Percentiles rank a stretch among this genome's conserved stretches.
Evolutionary conservation across 2,888 invertebrate genomes (phyloP).

Genomic region (Melinaea marsaeus): DNA sequence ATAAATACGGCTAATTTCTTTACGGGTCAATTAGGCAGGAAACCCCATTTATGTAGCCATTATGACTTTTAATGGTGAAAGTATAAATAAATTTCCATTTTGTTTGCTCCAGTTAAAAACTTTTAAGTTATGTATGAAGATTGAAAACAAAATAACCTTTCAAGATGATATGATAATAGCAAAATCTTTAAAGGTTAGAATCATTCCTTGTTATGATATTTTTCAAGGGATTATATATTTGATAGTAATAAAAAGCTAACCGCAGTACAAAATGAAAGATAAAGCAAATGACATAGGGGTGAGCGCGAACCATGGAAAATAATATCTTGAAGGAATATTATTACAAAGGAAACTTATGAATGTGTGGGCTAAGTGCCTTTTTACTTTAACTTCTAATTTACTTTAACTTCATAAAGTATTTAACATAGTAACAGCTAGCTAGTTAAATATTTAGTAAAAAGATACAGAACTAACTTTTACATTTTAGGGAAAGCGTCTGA

Average conservation of each 20-base stretch:
- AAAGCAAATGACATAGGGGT: slow-evolving; percentile 45
- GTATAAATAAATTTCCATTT: not conserved
- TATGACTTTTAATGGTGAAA: not conserved
- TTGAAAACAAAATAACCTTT: not conserved
- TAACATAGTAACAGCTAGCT: slow-evolving; percentile 17
- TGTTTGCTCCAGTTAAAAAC: not conserved
- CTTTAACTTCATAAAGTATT: slow-evolving; percentile 46
- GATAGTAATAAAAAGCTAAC: slow-evolving; percentile 26
- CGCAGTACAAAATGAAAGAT: slow-evolving; percentile 40
- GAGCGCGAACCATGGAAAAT: slow-evolving; percentile 57
- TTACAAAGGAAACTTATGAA: slow-evolving; percentile 45
- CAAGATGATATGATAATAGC: not conserved
- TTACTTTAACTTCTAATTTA: slow-evolving; percentile 37
- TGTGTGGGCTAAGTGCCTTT: slow-evolving; percentile 63
- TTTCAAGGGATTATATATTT: slow-evolving; percentile 13
- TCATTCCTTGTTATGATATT: slow-evolving; percentile 1
- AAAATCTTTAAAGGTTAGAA: not conserved
- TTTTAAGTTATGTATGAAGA: too few species aligned
- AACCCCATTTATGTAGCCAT: too few species aligned
- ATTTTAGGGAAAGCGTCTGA: too few species aligned
- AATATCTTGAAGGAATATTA: slow-evolving; percentile 61
- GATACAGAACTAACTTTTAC: too few species aligned
- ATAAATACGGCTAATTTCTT: too few species aligned
- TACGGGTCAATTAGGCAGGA: too few species aligned
- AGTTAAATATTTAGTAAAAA: too few species aligned